Evolutionary conservation across 1,140 invertebrate genomes (phyloP).

Genomic region (Pachyrhynchus sulphureomaculatus): DNA sequence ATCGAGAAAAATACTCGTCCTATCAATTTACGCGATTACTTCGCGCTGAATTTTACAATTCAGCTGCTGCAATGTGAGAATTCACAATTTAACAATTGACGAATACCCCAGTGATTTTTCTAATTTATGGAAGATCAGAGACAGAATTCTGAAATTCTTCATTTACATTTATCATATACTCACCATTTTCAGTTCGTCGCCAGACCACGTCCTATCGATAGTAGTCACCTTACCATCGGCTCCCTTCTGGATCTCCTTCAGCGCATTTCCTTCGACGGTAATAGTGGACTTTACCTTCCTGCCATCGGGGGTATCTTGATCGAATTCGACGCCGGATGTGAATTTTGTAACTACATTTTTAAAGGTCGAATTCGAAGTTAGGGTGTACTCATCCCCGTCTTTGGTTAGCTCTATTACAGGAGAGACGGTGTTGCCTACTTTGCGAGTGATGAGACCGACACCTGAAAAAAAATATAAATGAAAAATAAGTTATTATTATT

Average conservation of each 20-base stretch:
- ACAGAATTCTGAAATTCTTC: no score
- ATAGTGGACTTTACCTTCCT: conserved; percentile 75
- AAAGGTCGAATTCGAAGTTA: conserved; percentile 81
- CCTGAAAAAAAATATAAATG: conserved; percentile 56
- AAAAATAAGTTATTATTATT: no score
- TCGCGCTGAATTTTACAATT: no score
- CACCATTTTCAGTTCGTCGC: conserved; percentile 71
- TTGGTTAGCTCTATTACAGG: conserved; percentile 72
- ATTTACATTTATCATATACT: no score
- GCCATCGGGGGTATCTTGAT: conserved; percentile 83
- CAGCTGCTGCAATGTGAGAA: no score
- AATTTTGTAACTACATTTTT: conserved; percentile 79
- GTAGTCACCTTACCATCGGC: conserved; percentile 64
- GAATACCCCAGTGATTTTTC: no score
- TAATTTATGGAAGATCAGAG: no score
- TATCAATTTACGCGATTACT: no score
- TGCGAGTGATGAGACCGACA: conserved; percentile 72
- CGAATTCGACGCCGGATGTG: conserved; percentile 79
- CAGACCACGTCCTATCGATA: conserved; percentile 67
- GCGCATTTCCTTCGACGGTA: conserved; percentile 66
- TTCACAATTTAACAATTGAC: no score
- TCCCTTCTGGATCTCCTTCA: conserved; percentile 70
- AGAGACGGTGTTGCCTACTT: conserved; percentile 72
- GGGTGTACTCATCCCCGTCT: conserved; percentile 66
- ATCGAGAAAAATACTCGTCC: no score